Evolutionary conservation across 2,113 vertebrate genomes (phyloP).

Genomic region (Mus pahari): DNA sequence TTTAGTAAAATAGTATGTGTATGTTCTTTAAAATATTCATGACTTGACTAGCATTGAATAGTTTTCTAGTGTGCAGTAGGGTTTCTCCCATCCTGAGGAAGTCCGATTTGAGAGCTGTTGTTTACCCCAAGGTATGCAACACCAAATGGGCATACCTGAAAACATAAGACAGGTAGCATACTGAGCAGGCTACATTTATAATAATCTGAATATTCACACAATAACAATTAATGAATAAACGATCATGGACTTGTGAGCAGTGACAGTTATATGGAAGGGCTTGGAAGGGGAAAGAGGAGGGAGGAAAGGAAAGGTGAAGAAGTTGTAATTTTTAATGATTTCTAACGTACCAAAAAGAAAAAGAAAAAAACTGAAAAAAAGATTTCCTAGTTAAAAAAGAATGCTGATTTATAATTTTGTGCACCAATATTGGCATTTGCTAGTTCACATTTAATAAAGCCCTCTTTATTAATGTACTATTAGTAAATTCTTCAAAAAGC

Average conservation of each 20-base stretch:
- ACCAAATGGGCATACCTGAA: background rate
- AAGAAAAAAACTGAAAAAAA: background rate
- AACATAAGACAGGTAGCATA: too few species aligned
- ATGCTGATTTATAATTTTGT: background rate
- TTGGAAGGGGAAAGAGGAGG: background rate
- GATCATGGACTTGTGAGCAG: background rate
- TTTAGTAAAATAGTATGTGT: background rate
- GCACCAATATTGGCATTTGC: conserved; percentile 55
- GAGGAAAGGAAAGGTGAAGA: background rate
- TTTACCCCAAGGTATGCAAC: background rate
- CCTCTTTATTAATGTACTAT: conserved; percentile 44
- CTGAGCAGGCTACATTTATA: too few species aligned
- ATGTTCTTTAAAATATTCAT: background rate
- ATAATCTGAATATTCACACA: background rate
- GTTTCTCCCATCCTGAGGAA: background rate
- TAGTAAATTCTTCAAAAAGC: conserved; percentile 58
- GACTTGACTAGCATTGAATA: background rate
- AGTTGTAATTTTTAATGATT: background rate
- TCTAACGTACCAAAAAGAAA: background rate
- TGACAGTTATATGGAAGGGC: background rate
- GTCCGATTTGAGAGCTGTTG: background rate
- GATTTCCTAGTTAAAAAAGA: background rate
- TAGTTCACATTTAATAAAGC: conserved; percentile 68
- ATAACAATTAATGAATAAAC: background rate
- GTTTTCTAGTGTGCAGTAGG: background rate